Evolutionary conservation across 2,113 vertebrate species (phyloP).

Genomic region (Coptodon rendalli): DNA sequence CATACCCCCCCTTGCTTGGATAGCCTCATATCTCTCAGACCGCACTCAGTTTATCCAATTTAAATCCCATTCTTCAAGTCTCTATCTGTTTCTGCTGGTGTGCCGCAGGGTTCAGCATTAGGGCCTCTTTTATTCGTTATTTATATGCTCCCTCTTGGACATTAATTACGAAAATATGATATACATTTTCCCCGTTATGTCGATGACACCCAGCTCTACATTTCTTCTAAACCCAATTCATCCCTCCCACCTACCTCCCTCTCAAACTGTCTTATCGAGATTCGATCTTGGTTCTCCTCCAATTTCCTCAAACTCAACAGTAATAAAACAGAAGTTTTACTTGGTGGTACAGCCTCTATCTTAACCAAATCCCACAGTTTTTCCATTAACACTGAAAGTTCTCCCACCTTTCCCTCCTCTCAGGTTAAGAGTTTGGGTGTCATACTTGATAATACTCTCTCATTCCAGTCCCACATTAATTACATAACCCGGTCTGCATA

Average conservation of each 20-base stretch:
- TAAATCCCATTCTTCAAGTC: not conserved
- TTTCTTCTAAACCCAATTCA: not conserved
- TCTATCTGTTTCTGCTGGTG: not conserved
- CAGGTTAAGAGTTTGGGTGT: not conserved
- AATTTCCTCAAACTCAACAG: not conserved
- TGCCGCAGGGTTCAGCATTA: not conserved
- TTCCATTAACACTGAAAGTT: not conserved
- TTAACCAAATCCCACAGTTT: not conserved
- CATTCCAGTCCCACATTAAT: not conserved
- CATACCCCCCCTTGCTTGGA: not conserved
- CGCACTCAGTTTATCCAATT: not conserved
- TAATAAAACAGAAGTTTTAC: not conserved
- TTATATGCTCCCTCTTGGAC: not conserved
- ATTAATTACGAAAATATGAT: not conserved
- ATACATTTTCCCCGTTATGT: not conserved
- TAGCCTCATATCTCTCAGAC: not conserved
- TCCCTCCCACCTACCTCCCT: not conserved
- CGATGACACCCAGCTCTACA: not conserved
- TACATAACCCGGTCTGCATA: not conserved
- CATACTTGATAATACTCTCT: not conserved
- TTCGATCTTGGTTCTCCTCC: not conserved
- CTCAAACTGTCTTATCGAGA: not conserved
- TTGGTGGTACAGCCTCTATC: accelerated
- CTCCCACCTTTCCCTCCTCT: not conserved
- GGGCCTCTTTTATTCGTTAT: not conserved